Base-by-base conservation (phyloP, 1,140 invertebrate genomes). In the Zaprionus kolodkinae region DNA sequence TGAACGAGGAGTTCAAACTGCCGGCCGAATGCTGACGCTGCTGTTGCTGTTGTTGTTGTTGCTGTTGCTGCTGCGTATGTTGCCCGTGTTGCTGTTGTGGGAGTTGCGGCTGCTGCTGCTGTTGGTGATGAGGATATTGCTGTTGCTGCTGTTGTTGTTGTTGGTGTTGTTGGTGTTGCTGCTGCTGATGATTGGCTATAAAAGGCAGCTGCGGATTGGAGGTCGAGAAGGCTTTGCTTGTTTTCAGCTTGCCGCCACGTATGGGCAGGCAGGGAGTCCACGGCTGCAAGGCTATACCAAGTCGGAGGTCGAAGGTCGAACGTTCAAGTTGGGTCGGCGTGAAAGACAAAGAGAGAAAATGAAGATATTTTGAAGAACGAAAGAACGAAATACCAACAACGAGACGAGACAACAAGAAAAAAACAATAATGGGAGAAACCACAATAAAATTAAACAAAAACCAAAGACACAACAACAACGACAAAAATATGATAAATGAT, bases 231-330 rank as follows among this genome's bases (percentile, higher is more conserved):
- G 89, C 67, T 89, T 92, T 92, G 75, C 87, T 91, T 63, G 92
- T 92, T 91, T 92, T 91, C 64, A 93, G 69, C 74, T 93, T 93
- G 70, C 92, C 92, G 45, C 88, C 92, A 56, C 92, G 92, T 73
- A 93, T 93, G 59, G 92, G 92, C 70, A 93, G 71, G 72, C 92
- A 93, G 40, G 92, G 92, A 38, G 92, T 93, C 91, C 92, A 93
- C 35, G 92, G 92, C 89, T 92, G 92, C 65, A 93, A 84, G 35
- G 88, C 92, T 93, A 86, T 35, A 88, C 40, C 40, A 45, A 45
- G 40, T 45, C 40, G 40, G 64, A 65, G 80, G 80, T 70, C 69
- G 54, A 30, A 56, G 50, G 52, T 60, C 17, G 45, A 36, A 30
- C 11, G 50, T 66, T 40, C 33, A 30, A 30, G 64, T 66, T 30